Evolutionary conservation across 2,797 vertebrate genomes (phyloP), one percentile per base, ranked within the genome.

Genomic region (Rousettus madagascariensis): DNA sequence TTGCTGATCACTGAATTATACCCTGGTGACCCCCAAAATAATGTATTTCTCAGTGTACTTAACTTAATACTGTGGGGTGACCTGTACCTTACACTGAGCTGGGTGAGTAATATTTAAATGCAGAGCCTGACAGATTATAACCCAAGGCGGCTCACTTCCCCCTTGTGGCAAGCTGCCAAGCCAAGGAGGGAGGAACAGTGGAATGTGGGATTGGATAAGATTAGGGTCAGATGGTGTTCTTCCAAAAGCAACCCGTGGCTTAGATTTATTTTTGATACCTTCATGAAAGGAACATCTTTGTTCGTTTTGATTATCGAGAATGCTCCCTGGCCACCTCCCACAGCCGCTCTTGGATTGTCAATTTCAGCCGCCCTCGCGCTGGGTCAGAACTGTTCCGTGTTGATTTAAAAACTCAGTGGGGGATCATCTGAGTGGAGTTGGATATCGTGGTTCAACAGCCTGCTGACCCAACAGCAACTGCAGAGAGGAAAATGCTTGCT

Each of bases 31-130:
- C 95, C 86, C 55, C 87, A 95, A 96, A 91, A 96, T 97, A 97
- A 97, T 96, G 83, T 77, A 96, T 97, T 97, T 97, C 95, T 93
- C 94, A 95, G 55, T 78, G 91, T 97, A 94, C 82, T 97, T 97
- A 97, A 97, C 96, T 97, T 96, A 96, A 96, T 97, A 92, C 88
- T 95, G 59, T 84, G 63, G 71, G 66, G 86, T 97, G 96, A 96
- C 97, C 95, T 90, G 63, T 61, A 95, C 97, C 96, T 97, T 96
- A 94, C 96, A 96, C 96, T 89, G 86, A 94, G 86, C 84, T 49
- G 22, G 91, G 65, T 65, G 55, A 94, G 22, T 86, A 90, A 95
- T 97, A 97, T 97, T 97, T 97, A 97, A 97, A 97, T 97, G 71
- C 89, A 90, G 61, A 63, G 33, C 15, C 93, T 90, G 91, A 96